Evolutionary conservation across 30 jellyfish, hydroid and myxozoan genomes (phyloP).

Genomic region (Chironex yamaguchii): DNA sequence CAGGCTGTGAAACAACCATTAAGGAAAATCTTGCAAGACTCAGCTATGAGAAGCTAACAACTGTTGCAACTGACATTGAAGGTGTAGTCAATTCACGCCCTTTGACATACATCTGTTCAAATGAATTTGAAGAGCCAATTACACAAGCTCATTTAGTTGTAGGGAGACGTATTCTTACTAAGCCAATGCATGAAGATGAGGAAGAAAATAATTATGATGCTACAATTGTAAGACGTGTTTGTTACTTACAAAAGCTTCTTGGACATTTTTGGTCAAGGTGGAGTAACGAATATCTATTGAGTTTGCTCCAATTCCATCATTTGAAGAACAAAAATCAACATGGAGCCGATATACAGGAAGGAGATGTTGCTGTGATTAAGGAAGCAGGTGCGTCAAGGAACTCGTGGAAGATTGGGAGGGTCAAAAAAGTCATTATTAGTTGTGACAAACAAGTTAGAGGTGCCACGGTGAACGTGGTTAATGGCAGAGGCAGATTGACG

Average conservation of each 20-base stretch:
- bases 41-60: background rate
- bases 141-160: conserved; percentile 27
- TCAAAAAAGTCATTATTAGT: background rate
- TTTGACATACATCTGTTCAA: conserved; percentile 4
- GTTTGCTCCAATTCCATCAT: conserved; percentile 22
- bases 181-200: conserved; percentile 12
- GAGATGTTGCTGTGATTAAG: conserved; percentile 13
- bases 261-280: conserved; percentile 48
- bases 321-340: background rate
- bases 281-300: conserved; percentile 34
- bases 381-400: background rate
- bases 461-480: conserved; percentile 5
- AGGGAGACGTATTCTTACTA: conserved; percentile 34
- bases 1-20: background rate
- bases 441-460: conserved; percentile 7
- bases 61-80: conserved; percentile 20
- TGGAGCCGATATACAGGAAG: background rate
- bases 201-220: conserved; percentile 1
- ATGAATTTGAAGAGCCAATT: conserved; percentile 16
- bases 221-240: conserved; percentile 15
- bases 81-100: conserved; percentile 34
- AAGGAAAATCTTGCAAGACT: conserved; percentile 7
- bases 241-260: conserved; percentile 7
- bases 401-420: conserved; percentile 20
- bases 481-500: background rate